These are phyloP conservation scores for Pygoscelis adeliae DNA, from an alignment of 2,113 vertebrate species.

Conservation along the genomic window DNA sequence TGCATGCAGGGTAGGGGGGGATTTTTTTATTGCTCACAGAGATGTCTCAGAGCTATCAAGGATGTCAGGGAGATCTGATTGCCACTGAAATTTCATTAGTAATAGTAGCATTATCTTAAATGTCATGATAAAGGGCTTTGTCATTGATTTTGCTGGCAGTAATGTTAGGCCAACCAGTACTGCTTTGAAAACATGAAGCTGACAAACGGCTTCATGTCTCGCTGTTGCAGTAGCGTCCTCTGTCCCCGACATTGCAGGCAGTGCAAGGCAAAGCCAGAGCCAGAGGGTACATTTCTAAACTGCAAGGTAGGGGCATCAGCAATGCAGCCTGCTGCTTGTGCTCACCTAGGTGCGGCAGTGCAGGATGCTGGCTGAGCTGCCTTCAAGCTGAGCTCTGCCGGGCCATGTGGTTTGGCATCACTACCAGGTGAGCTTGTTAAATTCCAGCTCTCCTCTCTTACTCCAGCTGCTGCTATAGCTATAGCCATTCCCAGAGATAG, in stretches of 20 bases:
- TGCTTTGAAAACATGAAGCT: not conserved
- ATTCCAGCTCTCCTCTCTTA: not conserved
- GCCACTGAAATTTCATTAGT: not conserved
- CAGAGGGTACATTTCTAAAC: not conserved
- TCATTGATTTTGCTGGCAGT: not conserved
- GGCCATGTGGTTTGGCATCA: not conserved
- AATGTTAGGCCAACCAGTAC: not conserved
- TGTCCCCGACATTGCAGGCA: fast-evolving
- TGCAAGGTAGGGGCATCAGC: not conserved
- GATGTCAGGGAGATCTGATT: not conserved
- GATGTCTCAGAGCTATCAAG: not conserved
- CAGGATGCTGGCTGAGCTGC: not conserved
- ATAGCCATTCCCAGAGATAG: not conserved
- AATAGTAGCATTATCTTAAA: not conserved
- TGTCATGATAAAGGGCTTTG: not conserved
- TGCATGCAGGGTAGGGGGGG: not conserved
- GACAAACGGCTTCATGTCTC: not conserved
- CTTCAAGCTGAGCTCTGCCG: not conserved
- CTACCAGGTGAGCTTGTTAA: not conserved
- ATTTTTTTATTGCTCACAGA: not conserved
- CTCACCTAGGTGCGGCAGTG: not conserved
- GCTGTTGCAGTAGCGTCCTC: not conserved
- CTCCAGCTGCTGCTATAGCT: not conserved
- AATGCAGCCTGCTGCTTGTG: not conserved
- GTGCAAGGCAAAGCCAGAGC: not conserved